These are phyloP conservation scores for Stegastes partitus DNA, from an alignment of 2,113 vertebrate genomes.

Conservation along the genomic window DNA sequence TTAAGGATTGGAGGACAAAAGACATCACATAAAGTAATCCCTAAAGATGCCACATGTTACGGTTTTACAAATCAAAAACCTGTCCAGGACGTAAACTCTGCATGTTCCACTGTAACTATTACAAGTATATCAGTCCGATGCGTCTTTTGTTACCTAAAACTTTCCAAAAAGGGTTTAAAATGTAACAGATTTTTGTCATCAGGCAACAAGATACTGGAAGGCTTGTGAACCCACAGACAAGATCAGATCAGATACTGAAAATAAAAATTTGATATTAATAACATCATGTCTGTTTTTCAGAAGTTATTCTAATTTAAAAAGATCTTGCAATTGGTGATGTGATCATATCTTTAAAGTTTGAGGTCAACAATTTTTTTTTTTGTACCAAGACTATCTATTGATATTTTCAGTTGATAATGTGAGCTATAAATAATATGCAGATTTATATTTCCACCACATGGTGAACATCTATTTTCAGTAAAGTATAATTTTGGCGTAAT, in stretches of 20 bases:
- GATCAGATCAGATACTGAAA: neutral
- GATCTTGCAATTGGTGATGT: too few relatives aligned
- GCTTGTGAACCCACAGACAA: neutral
- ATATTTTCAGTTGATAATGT: neutral
- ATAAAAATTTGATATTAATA: neutral
- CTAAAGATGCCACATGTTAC: neutral
- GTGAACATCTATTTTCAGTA: neutral
- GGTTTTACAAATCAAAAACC: neutral
- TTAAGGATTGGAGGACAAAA: conserved; percentile 1
- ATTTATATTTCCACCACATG: neutral
- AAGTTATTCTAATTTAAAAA: too few relatives aligned
- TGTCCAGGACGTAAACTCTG: too few relatives aligned
- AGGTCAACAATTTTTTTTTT: neutral
- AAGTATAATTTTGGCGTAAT: neutral
- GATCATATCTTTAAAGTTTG: neutral
- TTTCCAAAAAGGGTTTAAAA: too few relatives aligned
- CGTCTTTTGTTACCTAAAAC: too few relatives aligned
- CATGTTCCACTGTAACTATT: too few relatives aligned
- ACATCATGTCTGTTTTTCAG: too few relatives aligned
- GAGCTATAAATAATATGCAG: neutral
- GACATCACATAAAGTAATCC: neutral
- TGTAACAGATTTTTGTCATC: neutral
- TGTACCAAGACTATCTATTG: neutral
- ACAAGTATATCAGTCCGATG: too few relatives aligned
- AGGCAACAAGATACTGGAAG: neutral